Evolutionary conservation across 2,797 vertebrate genomes (phyloP).

Genomic region (Eulemur albifrons): DNA sequence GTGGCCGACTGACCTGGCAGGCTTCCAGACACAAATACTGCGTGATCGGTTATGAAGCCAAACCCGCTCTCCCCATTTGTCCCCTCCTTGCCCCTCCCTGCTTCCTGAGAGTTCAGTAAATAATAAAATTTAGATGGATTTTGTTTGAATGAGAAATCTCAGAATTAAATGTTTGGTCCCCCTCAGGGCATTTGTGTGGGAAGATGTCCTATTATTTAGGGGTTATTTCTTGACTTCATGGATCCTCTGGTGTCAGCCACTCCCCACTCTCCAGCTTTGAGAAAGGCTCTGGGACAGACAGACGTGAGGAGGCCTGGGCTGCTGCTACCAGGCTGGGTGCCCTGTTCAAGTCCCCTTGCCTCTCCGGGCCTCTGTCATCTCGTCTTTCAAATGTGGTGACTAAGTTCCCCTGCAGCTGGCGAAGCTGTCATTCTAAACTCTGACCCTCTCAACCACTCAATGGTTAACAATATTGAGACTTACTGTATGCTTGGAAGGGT

Average conservation of each 20-base stretch:
- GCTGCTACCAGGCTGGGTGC: neutral
- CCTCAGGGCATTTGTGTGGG: neutral
- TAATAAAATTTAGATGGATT: constrained; percentile 33
- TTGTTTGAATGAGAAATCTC: constrained; percentile 1
- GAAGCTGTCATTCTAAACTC: neutral
- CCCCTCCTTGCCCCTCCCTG: too few relatives aligned
- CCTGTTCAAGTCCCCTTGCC: neutral
- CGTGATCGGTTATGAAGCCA: neutral
- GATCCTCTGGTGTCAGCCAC: neutral
- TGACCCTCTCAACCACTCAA: neutral
- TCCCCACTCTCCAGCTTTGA: neutral
- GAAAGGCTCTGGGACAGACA: neutral
- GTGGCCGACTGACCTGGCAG: neutral
- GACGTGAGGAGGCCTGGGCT: neutral
- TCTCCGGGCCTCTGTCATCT: neutral
- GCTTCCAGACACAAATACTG: neutral
- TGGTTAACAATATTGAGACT: neutral
- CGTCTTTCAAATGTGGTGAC: neutral
- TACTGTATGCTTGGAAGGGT: neutral
- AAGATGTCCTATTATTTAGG: neutral
- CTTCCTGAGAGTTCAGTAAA: constrained; percentile 26
- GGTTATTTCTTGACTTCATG: neutral
- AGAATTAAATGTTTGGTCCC: neutral
- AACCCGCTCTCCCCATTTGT: neutral
- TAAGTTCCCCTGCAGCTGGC: neutral